Evolutionary conservation across 2,797 vertebrate genomes (phyloP).

Genomic region (Hirundo rustica): DNA sequence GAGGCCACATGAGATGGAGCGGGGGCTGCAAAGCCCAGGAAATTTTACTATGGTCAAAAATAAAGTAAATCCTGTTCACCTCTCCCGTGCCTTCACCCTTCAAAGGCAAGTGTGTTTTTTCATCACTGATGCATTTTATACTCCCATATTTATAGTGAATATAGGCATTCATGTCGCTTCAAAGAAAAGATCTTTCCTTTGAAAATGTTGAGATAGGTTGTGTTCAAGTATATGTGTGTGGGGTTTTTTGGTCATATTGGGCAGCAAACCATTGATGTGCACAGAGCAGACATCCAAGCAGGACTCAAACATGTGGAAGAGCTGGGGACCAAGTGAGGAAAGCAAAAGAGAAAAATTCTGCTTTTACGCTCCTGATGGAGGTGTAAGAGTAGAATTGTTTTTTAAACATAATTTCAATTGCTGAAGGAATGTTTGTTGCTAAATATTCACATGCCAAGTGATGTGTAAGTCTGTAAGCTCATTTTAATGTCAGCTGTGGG

Average conservation of each 20-base stretch:
- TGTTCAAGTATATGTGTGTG: background rate
- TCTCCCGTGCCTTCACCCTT: background rate
- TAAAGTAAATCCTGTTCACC: background rate
- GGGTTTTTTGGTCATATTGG: background rate
- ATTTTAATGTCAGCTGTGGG: background rate
- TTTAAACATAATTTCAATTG: background rate
- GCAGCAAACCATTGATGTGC: background rate
- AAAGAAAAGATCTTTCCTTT: constrained; percentile 28
- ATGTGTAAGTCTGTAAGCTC: background rate
- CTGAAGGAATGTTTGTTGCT: background rate
- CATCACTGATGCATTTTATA: background rate
- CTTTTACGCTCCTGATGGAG: background rate
- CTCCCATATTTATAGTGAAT: background rate
- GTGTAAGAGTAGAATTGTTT: background rate
- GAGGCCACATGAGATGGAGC: background rate
- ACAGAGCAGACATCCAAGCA: background rate
- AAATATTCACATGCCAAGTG: background rate
- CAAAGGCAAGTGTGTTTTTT: constrained; percentile 30
- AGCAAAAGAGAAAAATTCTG: background rate
- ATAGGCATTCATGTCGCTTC: background rate
- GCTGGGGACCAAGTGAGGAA: background rate
- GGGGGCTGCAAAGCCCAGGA: background rate
- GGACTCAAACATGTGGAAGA: background rate
- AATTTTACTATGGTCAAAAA: constrained; percentile 18
- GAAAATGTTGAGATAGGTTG: background rate